Percentiles rank a stretch among this genome's conserved stretches.
Conservation (phyloP, 2,113 vertebrate species). For the Artemisiospiza belli region DNA sequence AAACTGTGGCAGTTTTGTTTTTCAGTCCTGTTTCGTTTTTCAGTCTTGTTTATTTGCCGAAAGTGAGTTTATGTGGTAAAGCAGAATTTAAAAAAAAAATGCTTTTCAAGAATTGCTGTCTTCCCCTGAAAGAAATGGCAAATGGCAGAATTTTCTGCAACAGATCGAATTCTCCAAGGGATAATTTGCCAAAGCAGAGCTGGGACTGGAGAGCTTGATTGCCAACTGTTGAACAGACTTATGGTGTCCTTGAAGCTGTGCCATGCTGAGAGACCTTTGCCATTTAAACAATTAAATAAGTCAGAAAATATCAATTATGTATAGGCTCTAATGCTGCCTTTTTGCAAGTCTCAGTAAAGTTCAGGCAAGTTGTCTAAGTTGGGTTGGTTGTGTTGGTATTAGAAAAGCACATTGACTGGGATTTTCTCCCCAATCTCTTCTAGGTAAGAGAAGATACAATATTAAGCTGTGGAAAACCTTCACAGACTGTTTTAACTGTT, state of each 20-base stretch:
- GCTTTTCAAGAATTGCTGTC: not conserved
- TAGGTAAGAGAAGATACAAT: constrained; percentile 98
- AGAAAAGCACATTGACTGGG: not conserved
- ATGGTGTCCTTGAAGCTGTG: not conserved
- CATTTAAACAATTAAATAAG: not conserved
- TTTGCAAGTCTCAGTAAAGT: not conserved
- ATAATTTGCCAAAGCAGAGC: not conserved
- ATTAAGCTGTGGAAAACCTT: constrained; percentile 99
- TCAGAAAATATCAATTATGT: not conserved
- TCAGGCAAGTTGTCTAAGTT: not conserved
- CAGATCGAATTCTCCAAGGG: not conserved
- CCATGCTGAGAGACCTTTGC: not conserved
- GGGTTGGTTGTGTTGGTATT: not conserved
- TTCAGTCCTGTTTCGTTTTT: not conserved
- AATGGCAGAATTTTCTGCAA: not conserved
- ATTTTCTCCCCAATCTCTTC: not conserved
- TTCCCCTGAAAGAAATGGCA: not conserved
- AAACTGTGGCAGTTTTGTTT: not conserved
- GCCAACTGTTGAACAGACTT: not conserved
- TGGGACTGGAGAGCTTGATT: not conserved
- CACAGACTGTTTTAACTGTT: constrained; percentile 99
- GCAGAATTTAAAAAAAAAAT: not conserved
- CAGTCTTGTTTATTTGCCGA: not conserved
- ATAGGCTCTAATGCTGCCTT: not conserved
- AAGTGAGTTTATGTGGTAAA: not conserved